phyloP scores from a whole-genome alignment of 2,113 vertebrate species.

The Gavialis gangeticus region DNA sequence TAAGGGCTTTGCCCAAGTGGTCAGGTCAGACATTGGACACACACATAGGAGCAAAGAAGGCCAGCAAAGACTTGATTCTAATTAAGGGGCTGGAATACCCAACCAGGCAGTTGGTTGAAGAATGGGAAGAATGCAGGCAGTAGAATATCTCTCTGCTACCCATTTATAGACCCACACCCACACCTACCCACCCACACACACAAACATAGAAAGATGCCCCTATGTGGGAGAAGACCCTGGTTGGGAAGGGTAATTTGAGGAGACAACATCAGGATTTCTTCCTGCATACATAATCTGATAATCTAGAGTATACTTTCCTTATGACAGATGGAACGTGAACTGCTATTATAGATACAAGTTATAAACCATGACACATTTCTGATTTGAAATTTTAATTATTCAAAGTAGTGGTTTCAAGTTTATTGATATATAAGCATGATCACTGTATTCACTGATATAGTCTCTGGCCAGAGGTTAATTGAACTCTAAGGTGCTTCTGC shows the following conservation, averaged over 20 bases:
- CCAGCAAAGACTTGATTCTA: background rate
- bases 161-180: rapidly evolving
- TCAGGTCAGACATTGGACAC: conserved; percentile 6
- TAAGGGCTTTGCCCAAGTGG: conserved; percentile 20
- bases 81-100: too few species aligned
- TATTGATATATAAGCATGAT: conserved; percentile 47
- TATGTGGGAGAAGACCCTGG: background rate
- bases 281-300: background rate
- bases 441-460: background rate
- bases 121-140: rapidly evolving
- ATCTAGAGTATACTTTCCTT: background rate
- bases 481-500: too few species aligned
- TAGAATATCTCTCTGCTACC: rapidly evolving
- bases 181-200: rapidly evolving
- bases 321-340: background rate
- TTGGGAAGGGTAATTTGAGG: background rate
- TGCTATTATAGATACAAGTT: background rate
- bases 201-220: background rate
- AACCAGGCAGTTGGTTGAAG: background rate
- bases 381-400: conserved; percentile 17
- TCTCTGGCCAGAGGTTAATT: background rate
- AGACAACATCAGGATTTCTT: background rate
- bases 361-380: background rate
- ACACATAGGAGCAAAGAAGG: background rate
- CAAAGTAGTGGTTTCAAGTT: conserved; percentile 48